Evolutionary conservation across 2,113 vertebrate species (phyloP), one percentile per base, ranked within the genome.

Genomic region (Charadrius vociferus): DNA sequence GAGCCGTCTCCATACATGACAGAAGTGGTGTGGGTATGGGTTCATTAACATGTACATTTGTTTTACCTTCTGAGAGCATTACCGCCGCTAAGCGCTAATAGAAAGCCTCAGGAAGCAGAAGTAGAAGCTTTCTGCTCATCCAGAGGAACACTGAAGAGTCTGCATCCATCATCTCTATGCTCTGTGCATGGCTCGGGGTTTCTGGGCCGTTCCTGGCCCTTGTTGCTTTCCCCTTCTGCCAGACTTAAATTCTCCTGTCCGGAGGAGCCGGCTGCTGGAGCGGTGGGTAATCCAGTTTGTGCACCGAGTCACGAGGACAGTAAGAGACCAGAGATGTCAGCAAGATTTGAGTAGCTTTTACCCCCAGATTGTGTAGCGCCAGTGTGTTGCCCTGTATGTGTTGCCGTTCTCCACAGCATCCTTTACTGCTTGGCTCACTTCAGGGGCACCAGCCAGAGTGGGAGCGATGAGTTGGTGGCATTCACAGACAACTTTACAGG

Each of bases 251-350:
- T 62, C 39, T 53, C 16, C n/a, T 1, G 2, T n/a, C 55, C 30
- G 3, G n/a, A 55, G 16, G 47, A 83, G 62, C n/a, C 4, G 12
- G 34, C n/a, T n/a, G 15, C 45, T 50, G 65, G 37, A 58, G 77
- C 30, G 15, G 32, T n/a, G 30, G 21, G 6, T 63, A 63, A 39
- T n/a, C 45, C 14, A 1, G 10, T 4, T 58, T 3, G 1, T 37
- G 23, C 49, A 4, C 1, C 0, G 4, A 67, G 58, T 39, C 47
- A 39, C 0, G 1, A 58, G 67, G 29, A 37, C 68, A 58, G 47
- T 20, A 52, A 29, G 75, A 81, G 37, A 34, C 17, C 17, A 81
- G 90, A 73, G 37, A n/a, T 53, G 27, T 49, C 2, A 6, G 32
- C 15, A 30, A 30, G 70, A 19, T 14, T 26, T 0, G 0, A 39